Evolutionary conservation across 2,797 vertebrate species (phyloP).

Genomic region (Glyptemys insculpta): DNA sequence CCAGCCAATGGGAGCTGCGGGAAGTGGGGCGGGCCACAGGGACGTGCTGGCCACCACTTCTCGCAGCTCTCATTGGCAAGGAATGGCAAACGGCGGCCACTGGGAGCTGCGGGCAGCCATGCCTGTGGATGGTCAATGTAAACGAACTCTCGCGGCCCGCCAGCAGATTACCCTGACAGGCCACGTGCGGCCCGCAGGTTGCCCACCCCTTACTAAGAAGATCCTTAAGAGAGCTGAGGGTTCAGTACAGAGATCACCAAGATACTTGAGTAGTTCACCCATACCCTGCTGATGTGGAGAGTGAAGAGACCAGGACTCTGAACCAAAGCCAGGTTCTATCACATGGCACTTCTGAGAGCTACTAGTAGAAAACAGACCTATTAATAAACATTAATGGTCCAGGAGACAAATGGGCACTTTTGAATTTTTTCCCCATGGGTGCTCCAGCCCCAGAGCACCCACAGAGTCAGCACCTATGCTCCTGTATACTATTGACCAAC

Average conservation of each 20-base stretch:
- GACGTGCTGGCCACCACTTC: no score
- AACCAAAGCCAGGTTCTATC: not conserved
- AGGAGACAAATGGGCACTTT: not conserved
- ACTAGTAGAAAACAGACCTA: not conserved
- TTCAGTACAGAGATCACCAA: not conserved
- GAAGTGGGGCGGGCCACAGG: no score
- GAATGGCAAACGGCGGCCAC: no score
- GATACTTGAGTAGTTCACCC: not conserved
- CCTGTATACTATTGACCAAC: not conserved
- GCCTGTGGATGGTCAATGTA: no score
- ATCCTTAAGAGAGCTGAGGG: slow-evolving; percentile 2
- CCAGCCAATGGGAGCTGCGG: no score
- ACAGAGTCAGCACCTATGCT: no score
- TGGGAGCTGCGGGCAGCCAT: no score
- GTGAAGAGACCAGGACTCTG: not conserved
- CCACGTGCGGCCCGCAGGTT: no score
- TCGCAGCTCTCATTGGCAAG: no score
- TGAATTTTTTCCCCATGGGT: not conserved
- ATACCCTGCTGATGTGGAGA: not conserved
- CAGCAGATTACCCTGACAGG: no score
- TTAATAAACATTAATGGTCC: not conserved
- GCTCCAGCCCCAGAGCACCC: no score
- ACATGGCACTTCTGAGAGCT: not conserved
- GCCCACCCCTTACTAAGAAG: not conserved
- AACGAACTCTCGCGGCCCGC: no score